phyloP scores from a whole-genome alignment of 2,888 invertebrate genomes.

The Caenorhabditis angaria region DNA sequence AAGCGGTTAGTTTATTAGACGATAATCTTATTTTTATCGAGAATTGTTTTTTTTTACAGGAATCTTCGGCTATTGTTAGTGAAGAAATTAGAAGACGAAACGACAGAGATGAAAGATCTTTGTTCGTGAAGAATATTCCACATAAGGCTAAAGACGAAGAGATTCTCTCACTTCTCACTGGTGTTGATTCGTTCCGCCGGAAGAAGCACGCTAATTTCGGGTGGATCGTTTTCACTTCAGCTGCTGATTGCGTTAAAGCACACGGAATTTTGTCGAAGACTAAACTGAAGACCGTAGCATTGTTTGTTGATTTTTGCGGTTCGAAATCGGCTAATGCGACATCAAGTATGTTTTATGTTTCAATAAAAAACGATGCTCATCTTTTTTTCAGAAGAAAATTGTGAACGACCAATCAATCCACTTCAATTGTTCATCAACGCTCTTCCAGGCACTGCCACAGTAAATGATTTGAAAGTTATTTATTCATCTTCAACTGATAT shows the following conservation, averaged over 20 bases:
- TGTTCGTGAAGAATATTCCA: conserved; percentile 60
- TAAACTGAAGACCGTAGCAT: conserved; percentile 32
- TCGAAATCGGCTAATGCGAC: neutral
- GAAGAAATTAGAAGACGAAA: conserved; percentile 59
- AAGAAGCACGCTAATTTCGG: conserved; percentile 45
- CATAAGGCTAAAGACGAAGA: conserved; percentile 40
- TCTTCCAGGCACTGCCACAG: conserved; percentile 21
- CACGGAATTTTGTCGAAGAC: conserved; percentile 36
- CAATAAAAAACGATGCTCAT: neutral
- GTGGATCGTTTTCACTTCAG: conserved; percentile 59
- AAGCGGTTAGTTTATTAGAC: conserved; percentile 2
- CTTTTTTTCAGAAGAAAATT: conserved; percentile 13
- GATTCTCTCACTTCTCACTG: conserved; percentile 23
- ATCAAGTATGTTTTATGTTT: neutral
- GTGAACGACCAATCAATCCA: conserved; percentile 46
- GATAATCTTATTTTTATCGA: neutral
- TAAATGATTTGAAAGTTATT: conserved; percentile 40
- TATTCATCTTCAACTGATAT: conserved; percentile 43
- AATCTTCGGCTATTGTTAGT: conserved; percentile 29
- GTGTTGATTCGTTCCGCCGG: conserved; percentile 55
- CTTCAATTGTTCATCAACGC: conserved; percentile 50
- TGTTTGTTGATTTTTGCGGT: conserved; percentile 59
- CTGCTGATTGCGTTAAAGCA: conserved; percentile 51
- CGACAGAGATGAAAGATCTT: conserved; percentile 54
- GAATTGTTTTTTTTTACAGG: neutral